Evolutionary conservation across 2,113 vertebrate species (phyloP).

Genomic region (Carlito syrichta): DNA sequence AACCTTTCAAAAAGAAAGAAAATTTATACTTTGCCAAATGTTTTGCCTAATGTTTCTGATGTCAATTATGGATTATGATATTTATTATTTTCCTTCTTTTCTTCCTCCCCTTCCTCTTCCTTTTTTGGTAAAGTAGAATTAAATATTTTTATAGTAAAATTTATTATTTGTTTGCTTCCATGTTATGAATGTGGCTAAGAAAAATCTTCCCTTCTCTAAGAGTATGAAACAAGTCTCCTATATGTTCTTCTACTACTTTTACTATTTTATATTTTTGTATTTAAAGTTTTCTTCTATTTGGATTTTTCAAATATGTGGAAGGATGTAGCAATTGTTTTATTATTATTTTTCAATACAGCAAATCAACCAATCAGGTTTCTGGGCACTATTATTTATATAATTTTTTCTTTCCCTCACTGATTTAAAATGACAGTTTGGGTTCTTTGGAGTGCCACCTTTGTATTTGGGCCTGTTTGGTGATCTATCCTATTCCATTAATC

Average conservation of each 20-base stretch:
- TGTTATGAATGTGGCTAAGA: neutral
- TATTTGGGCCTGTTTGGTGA: neutral
- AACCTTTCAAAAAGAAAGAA: constrained; percentile 24
- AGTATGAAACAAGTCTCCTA: neutral
- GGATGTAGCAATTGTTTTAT: neutral
- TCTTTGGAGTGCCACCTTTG: neutral
- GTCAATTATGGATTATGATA: neutral
- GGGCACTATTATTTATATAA: neutral
- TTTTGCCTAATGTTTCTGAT: neutral
- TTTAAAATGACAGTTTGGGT: neutral
- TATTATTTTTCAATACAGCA: neutral
- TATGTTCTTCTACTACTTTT: constrained; percentile 10
- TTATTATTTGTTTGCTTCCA: neutral
- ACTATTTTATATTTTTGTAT: neutral
- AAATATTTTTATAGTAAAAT: neutral
- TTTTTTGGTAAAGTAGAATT: neutral
- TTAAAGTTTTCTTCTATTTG: neutral
- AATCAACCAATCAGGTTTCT: neutral
- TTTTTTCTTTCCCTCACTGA: neutral
- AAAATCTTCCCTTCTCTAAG: neutral
- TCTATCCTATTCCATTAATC: neutral
- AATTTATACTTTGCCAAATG: neutral
- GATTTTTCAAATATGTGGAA: neutral
- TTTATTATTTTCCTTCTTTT: neutral
- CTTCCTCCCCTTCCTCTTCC: neutral